Conservation (phyloP, 1,140 invertebrate species). For the Neodiprion virginianus region DNA sequence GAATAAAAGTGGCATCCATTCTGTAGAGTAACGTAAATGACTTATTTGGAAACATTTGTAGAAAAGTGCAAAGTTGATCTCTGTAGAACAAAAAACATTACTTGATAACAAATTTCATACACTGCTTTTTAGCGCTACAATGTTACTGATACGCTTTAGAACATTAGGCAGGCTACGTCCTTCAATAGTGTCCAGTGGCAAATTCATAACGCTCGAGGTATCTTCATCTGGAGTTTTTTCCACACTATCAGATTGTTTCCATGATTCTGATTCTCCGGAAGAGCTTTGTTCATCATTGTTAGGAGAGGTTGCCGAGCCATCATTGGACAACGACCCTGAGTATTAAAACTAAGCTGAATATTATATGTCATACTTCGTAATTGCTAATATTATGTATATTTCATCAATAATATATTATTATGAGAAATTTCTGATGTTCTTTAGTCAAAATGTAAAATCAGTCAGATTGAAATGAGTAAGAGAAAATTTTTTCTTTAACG, state of each 20-base stretch:
- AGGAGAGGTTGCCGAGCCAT: slow-evolving; percentile 35
- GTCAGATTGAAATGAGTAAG: too few relatives aligned
- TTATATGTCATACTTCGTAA: neutral
- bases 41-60: too few relatives aligned
- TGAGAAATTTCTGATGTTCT: neutral
- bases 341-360: neutral
- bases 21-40: neutral
- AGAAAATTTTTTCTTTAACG: too few relatives aligned
- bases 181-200: slow-evolving; percentile 61
- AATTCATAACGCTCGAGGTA: slow-evolving; percentile 47
- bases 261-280: slow-evolving; percentile 51
- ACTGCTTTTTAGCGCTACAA: slow-evolving; percentile 75
- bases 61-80: too few relatives aligned
- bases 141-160: slow-evolving; percentile 79
- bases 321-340: slow-evolving; percentile 22
- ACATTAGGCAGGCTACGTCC: slow-evolving; percentile 81
- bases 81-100: neutral
- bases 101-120: slow-evolving; percentile 53
- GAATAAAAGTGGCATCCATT: neutral
- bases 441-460: too few relatives aligned
- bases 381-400: too few relatives aligned
- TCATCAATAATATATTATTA: neutral
- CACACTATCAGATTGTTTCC: slow-evolving; percentile 42
- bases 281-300: slow-evolving; percentile 50
- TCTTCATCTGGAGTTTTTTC: slow-evolving; percentile 53